Evolutionary conservation across 2,113 vertebrate genomes (phyloP).

Genomic region (Butastur rufipennis): DNA sequence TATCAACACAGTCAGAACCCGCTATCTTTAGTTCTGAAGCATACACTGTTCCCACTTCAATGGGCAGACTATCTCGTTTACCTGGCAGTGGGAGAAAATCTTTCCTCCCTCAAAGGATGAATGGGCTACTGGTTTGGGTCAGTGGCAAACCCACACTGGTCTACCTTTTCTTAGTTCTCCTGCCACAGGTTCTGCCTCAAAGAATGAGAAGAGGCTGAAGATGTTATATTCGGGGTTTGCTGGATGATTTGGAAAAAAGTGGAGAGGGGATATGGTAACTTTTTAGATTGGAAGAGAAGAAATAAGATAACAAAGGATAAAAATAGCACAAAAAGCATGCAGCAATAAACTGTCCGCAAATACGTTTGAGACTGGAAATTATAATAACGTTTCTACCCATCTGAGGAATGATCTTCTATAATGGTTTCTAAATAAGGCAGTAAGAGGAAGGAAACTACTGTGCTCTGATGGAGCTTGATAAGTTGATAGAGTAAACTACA

Average conservation of each 20-base stretch:
- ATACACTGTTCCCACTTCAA: not conserved
- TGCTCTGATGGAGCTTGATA: slow-evolving; percentile 12
- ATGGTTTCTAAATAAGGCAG: slow-evolving; percentile 37
- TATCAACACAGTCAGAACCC: not conserved
- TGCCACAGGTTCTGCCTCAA: not conserved
- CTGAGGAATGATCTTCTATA: not conserved
- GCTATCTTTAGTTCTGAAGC: not conserved
- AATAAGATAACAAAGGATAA: not conserved
- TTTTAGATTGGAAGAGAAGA: not conserved
- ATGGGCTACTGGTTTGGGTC: not conserved
- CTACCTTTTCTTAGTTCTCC: not conserved
- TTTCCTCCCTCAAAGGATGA: not conserved
- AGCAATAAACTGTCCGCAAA: not conserved
- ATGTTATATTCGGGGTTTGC: not conserved
- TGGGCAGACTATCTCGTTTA: not conserved
- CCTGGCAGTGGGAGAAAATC: not conserved
- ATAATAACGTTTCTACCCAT: not conserved
- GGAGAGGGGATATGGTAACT: not conserved
- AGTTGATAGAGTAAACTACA: slow-evolving; percentile 21
- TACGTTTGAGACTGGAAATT: not conserved
- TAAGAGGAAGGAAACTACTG: slow-evolving; percentile 44
- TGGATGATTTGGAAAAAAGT: not conserved
- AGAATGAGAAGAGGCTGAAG: not conserved
- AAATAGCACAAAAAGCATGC: slow-evolving; percentile 5
- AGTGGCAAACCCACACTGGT: not conserved